Conservation (phyloP, 2,113 vertebrate genomes). For the Ctenomys sociabilis region DNA sequence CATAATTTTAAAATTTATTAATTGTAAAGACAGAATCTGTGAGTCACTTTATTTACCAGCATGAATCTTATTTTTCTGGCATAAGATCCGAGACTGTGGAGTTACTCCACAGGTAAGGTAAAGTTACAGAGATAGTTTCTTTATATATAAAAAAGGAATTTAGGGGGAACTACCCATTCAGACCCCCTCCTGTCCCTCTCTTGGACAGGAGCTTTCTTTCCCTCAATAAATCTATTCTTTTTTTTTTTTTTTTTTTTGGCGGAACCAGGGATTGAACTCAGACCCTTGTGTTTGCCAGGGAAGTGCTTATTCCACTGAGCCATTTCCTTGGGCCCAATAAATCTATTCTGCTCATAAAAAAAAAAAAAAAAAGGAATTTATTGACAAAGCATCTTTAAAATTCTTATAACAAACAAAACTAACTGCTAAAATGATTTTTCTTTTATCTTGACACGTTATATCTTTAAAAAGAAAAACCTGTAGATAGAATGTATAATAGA, state of each 20-base stretch:
- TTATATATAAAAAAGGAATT: background rate
- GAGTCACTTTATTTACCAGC: background rate
- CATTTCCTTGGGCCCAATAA: no score
- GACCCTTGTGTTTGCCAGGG: no score
- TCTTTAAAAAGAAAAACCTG: background rate
- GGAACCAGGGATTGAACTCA: no score
- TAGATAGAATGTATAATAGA: background rate
- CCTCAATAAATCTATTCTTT: no score
- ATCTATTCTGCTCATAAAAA: no score
- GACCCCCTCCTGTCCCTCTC: no score
- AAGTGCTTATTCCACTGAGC: no score
- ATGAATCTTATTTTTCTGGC: background rate
- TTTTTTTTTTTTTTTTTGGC: no score
- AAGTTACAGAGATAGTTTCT: constrained; percentile 23
- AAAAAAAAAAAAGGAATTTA: constrained; percentile 20
- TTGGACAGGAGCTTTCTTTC: no score
- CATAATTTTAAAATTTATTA: background rate
- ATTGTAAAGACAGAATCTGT: constrained; percentile 10
- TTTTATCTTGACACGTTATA: constrained; percentile 73
- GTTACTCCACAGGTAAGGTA: constrained; percentile 1
- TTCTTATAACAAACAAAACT: constrained; percentile 41
- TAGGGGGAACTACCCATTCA: no score
- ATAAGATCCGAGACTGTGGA: constrained; percentile 34
- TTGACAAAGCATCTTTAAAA: constrained; percentile 59
- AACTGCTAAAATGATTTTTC: constrained; percentile 57